Conservation (phyloP, 2,888 invertebrate species). For the Yponomeuta sedellus region DNA sequence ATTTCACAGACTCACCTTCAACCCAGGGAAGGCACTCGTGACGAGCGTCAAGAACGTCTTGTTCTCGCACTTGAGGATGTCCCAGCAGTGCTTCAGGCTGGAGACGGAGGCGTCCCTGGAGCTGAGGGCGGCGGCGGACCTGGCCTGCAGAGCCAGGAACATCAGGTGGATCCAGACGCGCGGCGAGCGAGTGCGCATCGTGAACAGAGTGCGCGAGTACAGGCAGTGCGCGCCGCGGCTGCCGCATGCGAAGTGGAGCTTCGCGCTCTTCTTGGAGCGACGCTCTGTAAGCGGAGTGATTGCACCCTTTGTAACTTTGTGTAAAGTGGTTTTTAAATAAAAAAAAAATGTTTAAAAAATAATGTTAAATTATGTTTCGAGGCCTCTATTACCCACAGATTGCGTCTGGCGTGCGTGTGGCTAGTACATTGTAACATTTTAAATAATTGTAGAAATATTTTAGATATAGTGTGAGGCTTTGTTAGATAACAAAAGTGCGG, state of each 20-base stretch:
- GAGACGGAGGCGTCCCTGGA: slow-evolving; percentile 88
- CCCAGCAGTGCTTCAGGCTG: slow-evolving; percentile 94
- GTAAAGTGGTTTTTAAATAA: no score
- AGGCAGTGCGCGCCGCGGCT: slow-evolving; percentile 89
- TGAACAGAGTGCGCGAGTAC: slow-evolving; percentile 87
- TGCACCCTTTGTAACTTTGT: no score
- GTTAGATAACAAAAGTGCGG: no score
- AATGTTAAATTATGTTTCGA: no score
- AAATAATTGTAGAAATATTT: no score
- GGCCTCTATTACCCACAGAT: no score
- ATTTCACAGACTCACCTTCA: slow-evolving; percentile 84
- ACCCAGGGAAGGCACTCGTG: slow-evolving; percentile 94
- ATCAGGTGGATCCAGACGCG: slow-evolving; percentile 96
- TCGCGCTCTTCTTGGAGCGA: slow-evolving; percentile 90
- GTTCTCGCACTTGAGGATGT: slow-evolving; percentile 93
- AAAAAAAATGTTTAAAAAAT: no score
- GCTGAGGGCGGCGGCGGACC: slow-evolving; percentile 85
- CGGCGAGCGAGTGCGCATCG: slow-evolving; percentile 87
- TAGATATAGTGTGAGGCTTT: no score
- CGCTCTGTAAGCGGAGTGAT: slow-evolving; percentile 72
- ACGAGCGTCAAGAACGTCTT: slow-evolving; percentile 92
- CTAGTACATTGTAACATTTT: no score
- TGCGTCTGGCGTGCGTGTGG: no score
- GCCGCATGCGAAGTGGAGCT: slow-evolving; percentile 93
- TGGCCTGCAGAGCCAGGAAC: slow-evolving; percentile 88